Conservation (phyloP, 2,888 invertebrate genomes). For the Hecatera dysodea region DNA sequence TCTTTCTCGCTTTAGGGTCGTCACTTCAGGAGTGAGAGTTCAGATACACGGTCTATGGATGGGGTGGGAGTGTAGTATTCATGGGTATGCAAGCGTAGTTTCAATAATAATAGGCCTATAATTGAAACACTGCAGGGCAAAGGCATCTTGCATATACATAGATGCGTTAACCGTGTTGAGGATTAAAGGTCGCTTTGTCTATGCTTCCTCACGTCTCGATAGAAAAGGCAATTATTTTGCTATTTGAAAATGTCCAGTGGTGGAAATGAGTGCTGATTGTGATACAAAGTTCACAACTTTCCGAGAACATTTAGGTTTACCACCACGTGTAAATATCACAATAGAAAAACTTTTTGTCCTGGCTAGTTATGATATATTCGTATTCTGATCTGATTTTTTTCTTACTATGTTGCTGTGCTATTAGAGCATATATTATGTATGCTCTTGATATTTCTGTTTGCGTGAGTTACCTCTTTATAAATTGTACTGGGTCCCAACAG, state of each 20-base stretch:
- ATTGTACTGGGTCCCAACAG: too few species aligned
- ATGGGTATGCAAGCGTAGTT: constrained; percentile 13
- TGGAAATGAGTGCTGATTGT: background rate
- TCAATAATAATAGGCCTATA: background rate
- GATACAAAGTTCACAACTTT: background rate
- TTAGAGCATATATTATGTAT: too few species aligned
- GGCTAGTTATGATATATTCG: background rate
- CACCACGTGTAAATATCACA: background rate
- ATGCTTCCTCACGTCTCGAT: background rate
- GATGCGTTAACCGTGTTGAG: background rate
- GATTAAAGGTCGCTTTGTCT: background rate
- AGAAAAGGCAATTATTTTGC: background rate
- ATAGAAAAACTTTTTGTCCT: background rate
- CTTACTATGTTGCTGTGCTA: too few species aligned
- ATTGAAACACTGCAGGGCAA: background rate
- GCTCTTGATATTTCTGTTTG: too few species aligned
- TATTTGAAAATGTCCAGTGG: background rate
- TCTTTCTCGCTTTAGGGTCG: constrained; percentile 69
- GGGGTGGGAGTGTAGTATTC: constrained; percentile 14
- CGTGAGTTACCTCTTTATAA: too few species aligned
- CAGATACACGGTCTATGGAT: constrained; percentile 63
- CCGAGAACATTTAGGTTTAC: background rate
- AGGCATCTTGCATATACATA: background rate
- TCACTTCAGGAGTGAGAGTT: constrained; percentile 64
- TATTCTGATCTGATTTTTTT: too few species aligned